A percentile compares a stretch with the other conserved stretches of the same genome.
phyloP scores from a whole-genome alignment of 2,797 vertebrate genomes.

The Mus minutoides region DNA sequence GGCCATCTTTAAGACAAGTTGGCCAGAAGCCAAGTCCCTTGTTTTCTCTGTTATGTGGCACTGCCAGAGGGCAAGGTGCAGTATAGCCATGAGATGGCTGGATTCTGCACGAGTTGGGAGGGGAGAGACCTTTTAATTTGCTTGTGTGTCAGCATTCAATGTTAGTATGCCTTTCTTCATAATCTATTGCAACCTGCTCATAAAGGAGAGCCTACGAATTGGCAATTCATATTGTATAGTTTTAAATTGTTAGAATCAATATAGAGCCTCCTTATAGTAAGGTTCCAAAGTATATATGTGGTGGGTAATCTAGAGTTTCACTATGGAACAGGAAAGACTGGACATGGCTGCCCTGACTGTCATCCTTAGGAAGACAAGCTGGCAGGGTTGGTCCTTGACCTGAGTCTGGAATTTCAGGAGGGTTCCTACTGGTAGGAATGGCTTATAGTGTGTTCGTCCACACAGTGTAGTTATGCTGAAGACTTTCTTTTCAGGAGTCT shows the following conservation, averaged over 20 bases:
- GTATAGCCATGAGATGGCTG: background rate
- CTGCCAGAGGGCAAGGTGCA: background rate
- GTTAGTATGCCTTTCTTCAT: conserved; percentile 17
- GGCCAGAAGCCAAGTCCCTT: background rate
- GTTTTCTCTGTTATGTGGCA: background rate
- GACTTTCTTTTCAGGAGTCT: conserved; percentile 3
- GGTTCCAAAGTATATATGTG: background rate
- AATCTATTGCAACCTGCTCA: background rate
- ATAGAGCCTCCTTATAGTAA: background rate
- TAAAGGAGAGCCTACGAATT: background rate
- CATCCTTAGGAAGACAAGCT: background rate
- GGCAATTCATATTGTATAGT: background rate
- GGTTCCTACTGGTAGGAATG: background rate
- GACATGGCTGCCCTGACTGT: background rate
- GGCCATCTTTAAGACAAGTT: background rate
- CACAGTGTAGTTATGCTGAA: background rate
- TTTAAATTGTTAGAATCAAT: background rate
- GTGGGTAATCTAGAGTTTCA: background rate
- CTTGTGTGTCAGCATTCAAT: background rate
- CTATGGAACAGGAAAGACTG: background rate
- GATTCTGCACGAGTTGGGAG: background rate
- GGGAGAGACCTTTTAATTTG: background rate
- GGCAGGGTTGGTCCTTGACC: background rate
- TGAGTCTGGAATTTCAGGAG: background rate
- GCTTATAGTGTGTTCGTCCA: background rate